These are phyloP conservation scores for Tenodera sinensis DNA, from an alignment of 2,888 invertebrate species.

Conservation along the genomic window DNA sequence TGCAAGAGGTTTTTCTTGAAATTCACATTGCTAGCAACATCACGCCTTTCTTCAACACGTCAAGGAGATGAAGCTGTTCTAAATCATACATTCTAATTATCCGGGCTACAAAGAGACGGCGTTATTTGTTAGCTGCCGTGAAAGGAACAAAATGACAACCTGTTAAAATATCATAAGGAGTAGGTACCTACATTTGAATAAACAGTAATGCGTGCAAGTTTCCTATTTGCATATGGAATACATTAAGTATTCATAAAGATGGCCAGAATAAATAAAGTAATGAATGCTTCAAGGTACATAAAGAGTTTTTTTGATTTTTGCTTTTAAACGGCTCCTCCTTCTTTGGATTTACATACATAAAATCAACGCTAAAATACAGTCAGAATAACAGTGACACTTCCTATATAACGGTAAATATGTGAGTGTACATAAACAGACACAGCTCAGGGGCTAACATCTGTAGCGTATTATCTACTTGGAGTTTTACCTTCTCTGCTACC, in stretches of 20 bases:
- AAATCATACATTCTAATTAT: not conserved
- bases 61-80: not conserved
- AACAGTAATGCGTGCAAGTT: not conserved
- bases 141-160: not conserved
- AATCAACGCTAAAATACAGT: too few species aligned
- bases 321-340: too few species aligned
- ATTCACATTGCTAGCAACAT: not conserved
- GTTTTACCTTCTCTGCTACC: too few species aligned
- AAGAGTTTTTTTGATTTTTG: not conserved
- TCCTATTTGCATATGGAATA: not conserved
- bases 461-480: too few species aligned
- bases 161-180: not conserved
- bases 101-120: not conserved
- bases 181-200: not conserved
- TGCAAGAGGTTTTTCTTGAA: not conserved
- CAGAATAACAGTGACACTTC: too few species aligned
- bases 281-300: not conserved
- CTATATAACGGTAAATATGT: too few species aligned
- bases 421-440: too few species aligned
- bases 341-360: too few species aligned
- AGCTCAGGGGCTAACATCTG: too few species aligned
- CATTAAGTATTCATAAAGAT: not conserved
- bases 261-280: not conserved
- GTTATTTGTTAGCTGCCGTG: not conserved
- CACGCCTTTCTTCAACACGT: too few species aligned